Conservation (phyloP, 2,113 vertebrate genomes). For the Heterochromis multidens region DNA sequence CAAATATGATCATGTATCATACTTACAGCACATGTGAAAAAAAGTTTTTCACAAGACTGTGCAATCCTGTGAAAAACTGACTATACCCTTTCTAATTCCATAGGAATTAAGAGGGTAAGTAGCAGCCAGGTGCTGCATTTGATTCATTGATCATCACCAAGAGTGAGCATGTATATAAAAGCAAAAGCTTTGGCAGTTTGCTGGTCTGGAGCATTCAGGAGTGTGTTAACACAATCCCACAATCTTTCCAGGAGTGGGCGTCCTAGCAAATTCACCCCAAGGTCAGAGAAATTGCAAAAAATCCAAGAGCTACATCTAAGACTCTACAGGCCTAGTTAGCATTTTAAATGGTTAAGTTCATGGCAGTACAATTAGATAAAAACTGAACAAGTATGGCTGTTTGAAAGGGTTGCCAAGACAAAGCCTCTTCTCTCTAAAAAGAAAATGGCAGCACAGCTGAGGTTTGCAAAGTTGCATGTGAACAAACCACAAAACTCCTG, state of each 20-base stretch:
- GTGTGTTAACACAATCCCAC: accelerated
- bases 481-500: no score
- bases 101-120: neutral
- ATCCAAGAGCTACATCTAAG: accelerated
- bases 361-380: neutral
- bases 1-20: neutral
- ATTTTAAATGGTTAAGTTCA: neutral
- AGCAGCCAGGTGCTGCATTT: neutral
- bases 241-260: neutral
- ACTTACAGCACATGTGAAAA: neutral
- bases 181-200: neutral
- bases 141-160: neutral
- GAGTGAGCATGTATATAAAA: neutral
- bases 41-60: neutral
- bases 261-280: neutral
- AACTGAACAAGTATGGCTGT: no score
- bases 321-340: neutral
- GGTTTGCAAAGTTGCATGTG: no score
- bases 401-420: no score
- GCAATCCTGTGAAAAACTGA: neutral
- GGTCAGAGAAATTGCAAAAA: no score
- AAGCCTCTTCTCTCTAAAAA: no score
- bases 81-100: neutral
- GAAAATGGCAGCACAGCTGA: no score
- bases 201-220: neutral